A percentile compares a stretch with the other conserved stretches of the same genome.
phyloP scores from a whole-genome alignment of 2,888 invertebrate genomes.

The Cosmorhoe ocellata region DNA sequence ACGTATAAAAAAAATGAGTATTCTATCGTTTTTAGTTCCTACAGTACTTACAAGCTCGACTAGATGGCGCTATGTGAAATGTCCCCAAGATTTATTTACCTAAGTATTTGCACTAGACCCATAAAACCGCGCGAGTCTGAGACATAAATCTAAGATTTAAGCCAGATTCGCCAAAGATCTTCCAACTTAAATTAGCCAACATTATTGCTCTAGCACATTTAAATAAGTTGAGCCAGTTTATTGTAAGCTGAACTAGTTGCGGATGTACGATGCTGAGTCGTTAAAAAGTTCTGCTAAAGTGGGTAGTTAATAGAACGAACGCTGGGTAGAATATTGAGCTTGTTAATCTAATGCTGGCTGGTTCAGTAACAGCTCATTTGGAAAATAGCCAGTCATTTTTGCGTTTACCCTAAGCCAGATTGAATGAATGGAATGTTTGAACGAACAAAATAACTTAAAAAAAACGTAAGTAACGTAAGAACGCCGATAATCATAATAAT shows the following conservation, averaged over 20 bases:
- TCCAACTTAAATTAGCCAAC: constrained; percentile 14
- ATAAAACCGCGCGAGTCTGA: no score
- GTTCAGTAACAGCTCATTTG: constrained; percentile 19
- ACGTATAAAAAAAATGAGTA: no score
- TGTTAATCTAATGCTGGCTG: constrained; percentile 48
- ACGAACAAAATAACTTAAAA: no score
- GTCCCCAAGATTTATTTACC: no score
- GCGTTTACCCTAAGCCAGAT: no score
- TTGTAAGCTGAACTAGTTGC: constrained; percentile 12
- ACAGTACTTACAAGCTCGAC: no score
- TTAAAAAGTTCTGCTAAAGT: constrained; percentile 39
- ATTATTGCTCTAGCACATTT: constrained; percentile 16
- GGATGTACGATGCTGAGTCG: constrained; percentile 25
- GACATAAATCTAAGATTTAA: neutral
- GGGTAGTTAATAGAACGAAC: constrained; percentile 36
- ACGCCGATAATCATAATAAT: no score
- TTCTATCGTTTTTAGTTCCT: no score
- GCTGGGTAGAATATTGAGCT: constrained; percentile 45
- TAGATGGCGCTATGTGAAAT: no score
- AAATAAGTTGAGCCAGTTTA: constrained; percentile 14
- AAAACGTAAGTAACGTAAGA: no score
- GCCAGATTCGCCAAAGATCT: constrained; percentile 1
- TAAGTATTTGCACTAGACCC: no score
- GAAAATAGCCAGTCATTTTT: neutral
- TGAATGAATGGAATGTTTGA: no score